Percentiles rank a stretch among this genome's conserved stretches.
Evolutionary conservation across 1,140 invertebrate species (phyloP).

Genomic region (Caenorhabditis brenneri): DNA sequence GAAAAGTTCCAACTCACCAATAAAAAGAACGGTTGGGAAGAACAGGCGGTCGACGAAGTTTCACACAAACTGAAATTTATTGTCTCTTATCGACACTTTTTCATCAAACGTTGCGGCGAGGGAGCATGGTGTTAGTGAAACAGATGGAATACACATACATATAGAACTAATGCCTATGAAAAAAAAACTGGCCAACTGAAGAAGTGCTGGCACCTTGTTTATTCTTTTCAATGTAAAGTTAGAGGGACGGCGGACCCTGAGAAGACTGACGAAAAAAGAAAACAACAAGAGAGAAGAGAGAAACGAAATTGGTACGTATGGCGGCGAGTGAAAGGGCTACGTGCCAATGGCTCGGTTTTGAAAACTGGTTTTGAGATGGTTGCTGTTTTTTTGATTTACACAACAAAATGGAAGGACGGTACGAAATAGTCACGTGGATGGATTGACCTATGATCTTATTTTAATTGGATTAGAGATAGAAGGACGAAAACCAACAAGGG

Average conservation of each 20-base stretch:
- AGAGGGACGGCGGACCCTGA: neutral
- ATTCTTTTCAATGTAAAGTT: conserved; percentile 15
- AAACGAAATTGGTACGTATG: conserved; percentile 4
- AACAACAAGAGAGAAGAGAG: conserved; percentile 35
- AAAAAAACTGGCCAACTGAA: neutral
- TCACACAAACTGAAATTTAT: conserved; percentile 9
- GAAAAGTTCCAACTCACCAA: conserved; percentile 20
- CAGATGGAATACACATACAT: neutral
- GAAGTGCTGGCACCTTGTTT: neutral
- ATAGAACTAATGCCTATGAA: neutral
- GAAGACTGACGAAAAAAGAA: neutral
- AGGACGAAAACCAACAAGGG: too few species aligned
- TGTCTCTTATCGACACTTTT: conserved; percentile 37
- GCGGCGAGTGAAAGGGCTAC: neutral
- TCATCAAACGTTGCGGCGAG: neutral
- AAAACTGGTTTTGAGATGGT: conserved; percentile 10
- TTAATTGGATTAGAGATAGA: neutral
- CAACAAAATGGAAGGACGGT: neutral
- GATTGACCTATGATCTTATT: neutral
- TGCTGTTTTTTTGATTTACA: neutral
- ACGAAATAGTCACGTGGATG: neutral
- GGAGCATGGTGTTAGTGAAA: neutral
- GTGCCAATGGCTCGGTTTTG: conserved; percentile 14
- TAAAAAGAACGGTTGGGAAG: neutral
- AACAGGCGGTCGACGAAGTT: neutral